Percentiles rank a stretch among this genome's conserved stretches.
phyloP scores from a whole-genome alignment of 2,888 invertebrate species.

The Ephialtes manifestator region DNA sequence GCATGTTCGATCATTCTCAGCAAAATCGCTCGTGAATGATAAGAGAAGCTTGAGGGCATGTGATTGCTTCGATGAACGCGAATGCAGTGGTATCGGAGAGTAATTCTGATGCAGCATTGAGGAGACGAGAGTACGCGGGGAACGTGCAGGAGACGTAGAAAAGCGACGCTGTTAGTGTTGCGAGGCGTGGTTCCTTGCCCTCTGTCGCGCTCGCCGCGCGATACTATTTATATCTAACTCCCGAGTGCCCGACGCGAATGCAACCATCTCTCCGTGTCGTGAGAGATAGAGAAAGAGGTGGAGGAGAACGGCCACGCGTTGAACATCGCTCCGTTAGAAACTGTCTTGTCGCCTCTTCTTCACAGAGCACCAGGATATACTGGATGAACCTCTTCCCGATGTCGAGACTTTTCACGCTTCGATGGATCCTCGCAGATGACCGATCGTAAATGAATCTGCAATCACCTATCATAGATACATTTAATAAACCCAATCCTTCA shows the following conservation, averaged over 20 bases:
- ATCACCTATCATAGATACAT: slow-evolving; percentile 4
- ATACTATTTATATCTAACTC: slow-evolving; percentile 77
- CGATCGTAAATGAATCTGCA: slow-evolving; percentile 45
- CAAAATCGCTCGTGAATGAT: background rate
- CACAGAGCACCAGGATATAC: slow-evolving; percentile 14
- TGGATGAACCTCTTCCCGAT: slow-evolving; percentile 32
- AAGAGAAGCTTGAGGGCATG: background rate
- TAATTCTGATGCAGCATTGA: slow-evolving; percentile 13
- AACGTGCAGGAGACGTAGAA: background rate
- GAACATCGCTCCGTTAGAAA: slow-evolving; percentile 50
- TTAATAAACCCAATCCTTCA: background rate
- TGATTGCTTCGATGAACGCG: slow-evolving; percentile 11
- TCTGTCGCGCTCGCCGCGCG: slow-evolving; percentile 70
- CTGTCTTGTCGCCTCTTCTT: slow-evolving; percentile 36
- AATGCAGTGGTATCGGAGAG: slow-evolving; percentile 12
- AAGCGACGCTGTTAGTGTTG: slow-evolving; percentile 48
- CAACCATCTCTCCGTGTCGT: slow-evolving; percentile 56
- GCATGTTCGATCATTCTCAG: background rate
- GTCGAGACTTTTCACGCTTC: slow-evolving; percentile 63
- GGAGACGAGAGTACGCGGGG: background rate
- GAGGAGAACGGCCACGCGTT: slow-evolving; percentile 63
- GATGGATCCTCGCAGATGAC: slow-evolving; percentile 52
- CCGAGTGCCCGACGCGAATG: slow-evolving; percentile 70
- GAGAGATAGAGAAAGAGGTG: slow-evolving; percentile 47
- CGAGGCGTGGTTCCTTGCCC: slow-evolving; percentile 78